Base-by-base conservation (phyloP, 2,888 invertebrate species). In the Drosophila meridionalis region DNA sequence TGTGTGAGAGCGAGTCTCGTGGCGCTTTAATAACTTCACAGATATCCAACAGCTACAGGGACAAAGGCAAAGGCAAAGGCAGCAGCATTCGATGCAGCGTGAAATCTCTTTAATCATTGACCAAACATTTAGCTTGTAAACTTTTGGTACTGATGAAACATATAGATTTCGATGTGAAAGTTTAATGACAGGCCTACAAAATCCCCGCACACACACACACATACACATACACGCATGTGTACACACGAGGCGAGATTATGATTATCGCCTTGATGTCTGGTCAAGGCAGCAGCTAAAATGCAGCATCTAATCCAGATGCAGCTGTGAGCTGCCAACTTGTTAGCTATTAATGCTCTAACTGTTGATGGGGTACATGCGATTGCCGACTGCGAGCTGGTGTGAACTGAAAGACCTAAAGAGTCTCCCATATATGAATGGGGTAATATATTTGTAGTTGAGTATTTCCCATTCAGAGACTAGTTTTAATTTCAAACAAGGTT, bases 91-190 rank as follows among this genome's bases (percentile, higher is more conserved):
- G 74, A 5, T 82, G 73, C 76, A 79, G 79, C 79, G 76, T 87
- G 73, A 89, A 82, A 82, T 76, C 81, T 69, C 50, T 87, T 85
- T 83, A 83, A 85, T 87, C 76, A 76, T 69, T 69, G 76, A 61
- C 55, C 79, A 79, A 71, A 77, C 59, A 69, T 72, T 56, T 56
- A 70, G 56, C 69, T 66, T 52, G 61, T 73, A 74, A 42, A 68
- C 53, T 66, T 50, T 76, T 65, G 55, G 67, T 63, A 62, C 55
- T 66, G 84, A 89, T 85, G 82, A 87, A 89, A 89, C 64, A 85
- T 79, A 83, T 89, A 85, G 84, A 85, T 89, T 89, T 76, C 84
- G 70, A 79, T 73, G 84, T 83, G 89, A 85, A 85, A 89, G 84
- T 85, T 89, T 88, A 76, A 73, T 73, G 72, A 70, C 80, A 79